Percentiles rank a stretch among this genome's conserved stretches.
phyloP scores from a whole-genome alignment of 53 echinoderm and acorn worm genomes.

The Zoroaster sp. region DNA sequence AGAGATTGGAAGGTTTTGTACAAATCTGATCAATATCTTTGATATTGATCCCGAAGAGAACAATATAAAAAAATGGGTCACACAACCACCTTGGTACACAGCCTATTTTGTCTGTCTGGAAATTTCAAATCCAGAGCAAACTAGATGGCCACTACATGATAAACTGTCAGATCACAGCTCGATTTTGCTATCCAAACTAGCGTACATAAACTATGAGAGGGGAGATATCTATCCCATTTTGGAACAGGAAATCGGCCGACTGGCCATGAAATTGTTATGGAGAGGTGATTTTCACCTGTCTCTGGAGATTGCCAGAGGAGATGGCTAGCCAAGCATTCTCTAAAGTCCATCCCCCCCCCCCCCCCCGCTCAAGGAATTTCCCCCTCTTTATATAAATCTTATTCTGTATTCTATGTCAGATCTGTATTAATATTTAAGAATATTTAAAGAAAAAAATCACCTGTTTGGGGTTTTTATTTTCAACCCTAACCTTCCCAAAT shows the following conservation, averaged over 20 bases:
- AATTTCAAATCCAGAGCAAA: not conserved
- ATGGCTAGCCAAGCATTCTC: not conserved
- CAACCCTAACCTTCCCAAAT: too few species aligned
- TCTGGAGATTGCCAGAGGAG: not conserved
- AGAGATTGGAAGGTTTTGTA: too few species aligned
- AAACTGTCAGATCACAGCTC: not conserved
- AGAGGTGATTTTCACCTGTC: conserved; percentile 4
- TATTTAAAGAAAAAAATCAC: too few species aligned
- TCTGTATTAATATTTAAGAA: not conserved
- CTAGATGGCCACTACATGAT: not conserved
- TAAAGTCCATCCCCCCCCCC: not conserved
- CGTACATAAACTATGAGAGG: not conserved
- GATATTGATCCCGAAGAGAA: not conserved
- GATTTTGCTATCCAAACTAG: not conserved
- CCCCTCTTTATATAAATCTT: not conserved
- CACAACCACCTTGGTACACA: not conserved
- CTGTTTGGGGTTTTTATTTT: too few species aligned
- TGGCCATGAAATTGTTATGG: conserved; percentile 31
- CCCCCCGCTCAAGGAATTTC: not conserved
- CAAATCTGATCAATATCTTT: too few species aligned
- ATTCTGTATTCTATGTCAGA: not conserved
- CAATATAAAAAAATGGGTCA: not conserved
- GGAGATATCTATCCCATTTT: not conserved
- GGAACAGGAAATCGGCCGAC: conserved; percentile 3
- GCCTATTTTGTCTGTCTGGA: not conserved